A percentile compares a stretch with the other conserved stretches of the same genome.
These are phyloP conservation scores for Echinarachnius parma DNA, from an alignment of 53 echinoderm and acorn worm species.

Conservation along the genomic window DNA sequence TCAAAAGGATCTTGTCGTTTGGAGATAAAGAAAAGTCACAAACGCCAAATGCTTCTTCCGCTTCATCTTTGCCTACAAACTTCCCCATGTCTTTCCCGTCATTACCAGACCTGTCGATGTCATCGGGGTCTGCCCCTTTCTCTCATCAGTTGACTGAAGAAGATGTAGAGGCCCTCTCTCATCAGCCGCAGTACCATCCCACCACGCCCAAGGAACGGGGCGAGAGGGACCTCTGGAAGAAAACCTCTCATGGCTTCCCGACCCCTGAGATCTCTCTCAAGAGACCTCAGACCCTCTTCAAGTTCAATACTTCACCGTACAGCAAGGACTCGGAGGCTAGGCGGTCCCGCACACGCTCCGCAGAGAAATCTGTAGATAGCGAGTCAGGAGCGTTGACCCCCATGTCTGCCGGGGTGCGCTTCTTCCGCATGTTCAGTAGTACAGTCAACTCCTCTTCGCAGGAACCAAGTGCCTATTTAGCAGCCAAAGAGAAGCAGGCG, in stretches of 20 bases:
- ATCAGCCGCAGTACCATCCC: neutral
- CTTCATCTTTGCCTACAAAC: neutral
- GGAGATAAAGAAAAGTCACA: neutral
- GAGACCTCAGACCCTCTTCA: slow-evolving; percentile 75
- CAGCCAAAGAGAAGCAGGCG: slow-evolving; percentile 51
- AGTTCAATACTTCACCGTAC: slow-evolving; percentile 61
- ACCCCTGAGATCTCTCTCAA: slow-evolving; percentile 46
- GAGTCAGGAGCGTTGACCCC: slow-evolving; percentile 14
- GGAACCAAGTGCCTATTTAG: slow-evolving; percentile 17
- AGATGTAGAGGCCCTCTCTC: neutral
- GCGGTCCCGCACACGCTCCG: slow-evolving; percentile 12
- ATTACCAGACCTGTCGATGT: slow-evolving; percentile 30
- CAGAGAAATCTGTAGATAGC: neutral
- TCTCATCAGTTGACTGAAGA: slow-evolving; percentile 16
- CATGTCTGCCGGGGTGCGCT: slow-evolving; percentile 40
- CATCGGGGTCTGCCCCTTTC: slow-evolving; percentile 5
- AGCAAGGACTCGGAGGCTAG: slow-evolving; percentile 32
- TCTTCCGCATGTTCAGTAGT: slow-evolving; percentile 28
- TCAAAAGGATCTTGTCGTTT: slow-evolving; percentile 8
- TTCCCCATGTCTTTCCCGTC: slow-evolving; percentile 43
- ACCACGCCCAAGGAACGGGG: slow-evolving; percentile 35
- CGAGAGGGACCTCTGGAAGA: slow-evolving; percentile 34
- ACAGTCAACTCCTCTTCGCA: slow-evolving; percentile 1
- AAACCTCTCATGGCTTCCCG: slow-evolving; percentile 15
- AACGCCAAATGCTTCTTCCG: neutral